A percentile compares a stretch with the other conserved stretches of the same genome.
These are phyloP conservation scores for Lepidocyrtinus sp. DNA, from an alignment of 2,888 invertebrate genomes.

Conservation along the genomic window DNA sequence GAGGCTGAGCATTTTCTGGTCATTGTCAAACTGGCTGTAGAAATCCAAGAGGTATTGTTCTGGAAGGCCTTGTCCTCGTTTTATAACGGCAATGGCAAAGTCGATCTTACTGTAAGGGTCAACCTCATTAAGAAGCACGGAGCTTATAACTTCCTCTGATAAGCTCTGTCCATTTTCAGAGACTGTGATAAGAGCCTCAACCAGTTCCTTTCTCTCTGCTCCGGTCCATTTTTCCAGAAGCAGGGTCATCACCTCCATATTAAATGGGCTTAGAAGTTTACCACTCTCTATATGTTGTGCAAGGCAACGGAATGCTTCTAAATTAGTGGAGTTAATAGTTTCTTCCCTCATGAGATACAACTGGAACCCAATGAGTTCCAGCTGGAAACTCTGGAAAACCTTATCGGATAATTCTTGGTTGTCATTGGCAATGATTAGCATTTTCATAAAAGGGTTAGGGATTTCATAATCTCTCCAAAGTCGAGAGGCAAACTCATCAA, in stretches of 20 bases:
- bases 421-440: neutral
- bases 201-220: neutral
- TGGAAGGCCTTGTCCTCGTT: neutral
- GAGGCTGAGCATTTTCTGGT: no score
- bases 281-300: neutral
- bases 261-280: neutral
- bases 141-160: neutral
- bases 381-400: constrained; percentile 19
- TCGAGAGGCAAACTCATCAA: constrained; percentile 6
- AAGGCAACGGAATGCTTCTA: no score
- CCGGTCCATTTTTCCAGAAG: neutral
- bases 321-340: no score
- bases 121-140: neutral
- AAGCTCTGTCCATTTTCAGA: constrained; percentile 29
- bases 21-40: neutral
- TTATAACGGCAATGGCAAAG: neutral
- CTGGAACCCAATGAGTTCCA: constrained; percentile 22
- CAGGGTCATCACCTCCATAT: neutral
- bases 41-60: neutral
- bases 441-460: neutral
- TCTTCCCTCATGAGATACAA: neutral
- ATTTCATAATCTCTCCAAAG: neutral
- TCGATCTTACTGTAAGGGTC: neutral
- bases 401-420: constrained; percentile 22
- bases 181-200: constrained; percentile 8